phyloP scores from a whole-genome alignment of 2,888 invertebrate genomes.

The Scaptomyza flava region DNA sequence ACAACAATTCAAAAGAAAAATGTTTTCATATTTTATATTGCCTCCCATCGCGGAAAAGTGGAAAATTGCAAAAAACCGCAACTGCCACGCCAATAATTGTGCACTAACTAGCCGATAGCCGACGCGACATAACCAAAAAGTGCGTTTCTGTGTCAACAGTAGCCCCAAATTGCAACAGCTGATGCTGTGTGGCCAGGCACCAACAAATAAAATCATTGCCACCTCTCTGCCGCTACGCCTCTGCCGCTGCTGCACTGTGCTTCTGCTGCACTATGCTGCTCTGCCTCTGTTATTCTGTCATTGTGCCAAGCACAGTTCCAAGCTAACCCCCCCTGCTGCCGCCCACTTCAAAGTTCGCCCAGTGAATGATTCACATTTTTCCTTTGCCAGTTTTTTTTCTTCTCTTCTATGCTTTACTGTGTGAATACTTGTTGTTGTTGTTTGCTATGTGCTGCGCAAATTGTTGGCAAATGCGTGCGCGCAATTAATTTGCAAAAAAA shows the following conservation, averaged over 20 bases:
- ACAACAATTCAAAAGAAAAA: slow-evolving; percentile 70
- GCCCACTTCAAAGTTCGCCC: slow-evolving; percentile 64
- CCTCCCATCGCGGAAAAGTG: slow-evolving; percentile 56
- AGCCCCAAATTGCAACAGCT: slow-evolving; percentile 73
- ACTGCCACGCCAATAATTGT: slow-evolving; percentile 59
- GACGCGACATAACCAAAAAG: slow-evolving; percentile 34
- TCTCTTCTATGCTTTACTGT: slow-evolving; percentile 44
- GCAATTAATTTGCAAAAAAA: slow-evolving; percentile 64
- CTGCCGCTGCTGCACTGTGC: slow-evolving; percentile 26
- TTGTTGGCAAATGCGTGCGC: slow-evolving; percentile 69
- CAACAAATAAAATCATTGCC: slow-evolving; percentile 48
- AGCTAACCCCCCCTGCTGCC: slow-evolving; percentile 41
- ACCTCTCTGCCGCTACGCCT: slow-evolving; percentile 45
- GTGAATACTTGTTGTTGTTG: slow-evolving; percentile 41
- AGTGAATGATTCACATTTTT: slow-evolving; percentile 77
- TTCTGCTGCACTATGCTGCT: slow-evolving; percentile 51
- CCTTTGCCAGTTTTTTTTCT: slow-evolving; percentile 46
- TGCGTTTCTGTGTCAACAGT: slow-evolving; percentile 54
- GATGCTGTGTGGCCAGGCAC: slow-evolving; percentile 59
- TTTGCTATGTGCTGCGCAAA: slow-evolving; percentile 45
- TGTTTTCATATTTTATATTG: slow-evolving; percentile 79
- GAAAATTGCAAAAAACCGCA: slow-evolving; percentile 48
- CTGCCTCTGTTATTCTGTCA: slow-evolving; percentile 50
- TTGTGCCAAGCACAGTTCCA: slow-evolving; percentile 52
- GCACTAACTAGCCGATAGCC: slow-evolving; percentile 39